A percentile compares a stretch with the other conserved stretches of the same genome.
These are phyloP conservation scores for Melikaiella ostensackeni DNA, from an alignment of 2,888 invertebrate genomes.

Conservation along the genomic window DNA sequence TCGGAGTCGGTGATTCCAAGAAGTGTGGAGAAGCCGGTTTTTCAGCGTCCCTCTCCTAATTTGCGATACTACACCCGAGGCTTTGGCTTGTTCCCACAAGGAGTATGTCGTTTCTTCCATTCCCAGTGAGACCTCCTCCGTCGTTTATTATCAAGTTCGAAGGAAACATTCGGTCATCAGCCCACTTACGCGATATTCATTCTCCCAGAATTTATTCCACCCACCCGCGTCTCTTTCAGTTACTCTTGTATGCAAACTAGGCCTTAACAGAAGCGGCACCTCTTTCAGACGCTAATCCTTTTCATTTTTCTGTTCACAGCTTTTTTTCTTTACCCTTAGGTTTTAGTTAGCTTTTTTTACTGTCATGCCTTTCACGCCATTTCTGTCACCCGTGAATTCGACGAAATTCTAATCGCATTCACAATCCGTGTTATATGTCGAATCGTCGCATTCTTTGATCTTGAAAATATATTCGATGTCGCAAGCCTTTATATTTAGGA, in stretches of 20 bases:
- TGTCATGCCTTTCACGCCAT: not conserved
- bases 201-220: conserved; percentile 23
- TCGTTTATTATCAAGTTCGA: conserved; percentile 33
- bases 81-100: conserved; percentile 22
- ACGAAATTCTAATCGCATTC: conserved; percentile 15
- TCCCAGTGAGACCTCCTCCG: conserved; percentile 12
- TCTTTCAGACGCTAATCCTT: conserved; percentile 22
- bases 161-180: conserved; percentile 24
- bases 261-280: conserved; percentile 13
- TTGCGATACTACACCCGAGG: conserved; percentile 52
- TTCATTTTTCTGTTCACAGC: not conserved
- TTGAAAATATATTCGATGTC: not conserved
- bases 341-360: not conserved
- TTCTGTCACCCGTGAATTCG: conserved; percentile 20
- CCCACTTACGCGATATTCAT: conserved; percentile 26
- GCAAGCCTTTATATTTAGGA: not conserved
- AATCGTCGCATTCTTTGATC: conserved; percentile 15
- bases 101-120: conserved; percentile 9
- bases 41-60: conserved; percentile 54
- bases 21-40: conserved; percentile 52
- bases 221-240: conserved; percentile 29
- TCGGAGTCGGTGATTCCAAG: conserved; percentile 15
- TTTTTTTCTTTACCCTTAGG: not conserved
- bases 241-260: conserved; percentile 25
- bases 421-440: not conserved